Evolutionary conservation across 2,888 invertebrate genomes (phyloP).

Genomic region (Cantharis rufa): DNA sequence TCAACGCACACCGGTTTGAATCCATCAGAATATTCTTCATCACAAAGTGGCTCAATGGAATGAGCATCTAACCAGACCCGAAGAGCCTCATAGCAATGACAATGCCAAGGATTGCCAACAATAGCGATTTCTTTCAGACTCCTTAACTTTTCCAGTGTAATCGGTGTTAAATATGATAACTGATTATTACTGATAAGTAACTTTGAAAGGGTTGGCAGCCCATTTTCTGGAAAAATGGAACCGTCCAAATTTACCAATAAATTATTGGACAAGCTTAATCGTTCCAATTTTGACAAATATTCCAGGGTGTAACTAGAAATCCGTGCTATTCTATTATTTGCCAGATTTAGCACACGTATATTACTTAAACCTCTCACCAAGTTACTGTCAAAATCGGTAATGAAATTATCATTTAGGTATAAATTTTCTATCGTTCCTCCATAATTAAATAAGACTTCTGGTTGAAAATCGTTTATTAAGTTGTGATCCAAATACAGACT

Average conservation of each 20-base stretch:
- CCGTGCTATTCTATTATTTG: slow-evolving; percentile 6
- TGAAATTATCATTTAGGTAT: slow-evolving; percentile 5
- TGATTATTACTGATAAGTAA: slow-evolving; percentile 8
- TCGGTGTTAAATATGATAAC: slow-evolving; percentile 5
- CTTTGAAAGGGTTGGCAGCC: slow-evolving; percentile 1
- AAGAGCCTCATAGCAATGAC: slow-evolving; percentile 17
- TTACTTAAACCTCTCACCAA: slow-evolving; percentile 10
- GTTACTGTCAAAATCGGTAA: slow-evolving; percentile 11
- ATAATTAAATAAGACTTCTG: slow-evolving; percentile 6
- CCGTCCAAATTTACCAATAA: background rate
- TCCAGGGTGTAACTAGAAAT: slow-evolving; percentile 9
- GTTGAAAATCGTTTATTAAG: background rate
- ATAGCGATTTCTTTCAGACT: slow-evolving; percentile 9
- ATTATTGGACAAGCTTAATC: slow-evolving; percentile 8
- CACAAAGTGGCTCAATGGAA: slow-evolving; percentile 9
- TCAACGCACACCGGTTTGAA: slow-evolving; percentile 15
- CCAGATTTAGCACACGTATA: slow-evolving; percentile 12
- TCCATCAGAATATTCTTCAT: slow-evolving; percentile 16
- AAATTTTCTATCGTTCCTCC: background rate
- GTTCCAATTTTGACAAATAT: slow-evolving; percentile 5
- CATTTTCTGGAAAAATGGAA: slow-evolving; percentile 5
- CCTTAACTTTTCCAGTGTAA: background rate
- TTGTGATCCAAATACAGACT: slow-evolving; percentile 1
- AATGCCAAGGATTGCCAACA: slow-evolving; percentile 25
- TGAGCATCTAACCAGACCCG: slow-evolving; percentile 5